phyloP scores from a whole-genome alignment of 2,888 invertebrate species.

The Thalpophila matura region DNA sequence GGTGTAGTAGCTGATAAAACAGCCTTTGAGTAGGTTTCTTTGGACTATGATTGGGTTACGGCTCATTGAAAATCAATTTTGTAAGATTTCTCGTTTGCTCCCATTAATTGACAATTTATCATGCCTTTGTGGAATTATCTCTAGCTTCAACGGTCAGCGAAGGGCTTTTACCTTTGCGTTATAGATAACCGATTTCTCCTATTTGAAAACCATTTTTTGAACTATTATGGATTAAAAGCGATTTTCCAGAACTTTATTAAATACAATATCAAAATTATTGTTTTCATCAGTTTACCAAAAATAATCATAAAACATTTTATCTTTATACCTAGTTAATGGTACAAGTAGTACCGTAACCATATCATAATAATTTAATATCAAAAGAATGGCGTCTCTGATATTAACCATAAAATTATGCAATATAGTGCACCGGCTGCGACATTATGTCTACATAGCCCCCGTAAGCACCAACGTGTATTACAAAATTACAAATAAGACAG shows the following conservation, averaged over 20 bases:
- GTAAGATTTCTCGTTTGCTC: constrained; percentile 33
- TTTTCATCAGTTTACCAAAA: neutral
- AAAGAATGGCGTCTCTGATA: neutral
- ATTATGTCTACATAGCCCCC: constrained; percentile 2
- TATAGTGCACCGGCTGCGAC: constrained; percentile 17
- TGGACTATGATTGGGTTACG: constrained; percentile 18
- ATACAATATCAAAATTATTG: no score
- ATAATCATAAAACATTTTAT: neutral
- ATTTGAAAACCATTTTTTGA: neutral
- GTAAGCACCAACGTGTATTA: neutral
- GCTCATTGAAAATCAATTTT: constrained; percentile 46
- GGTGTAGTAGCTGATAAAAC: constrained; percentile 14
- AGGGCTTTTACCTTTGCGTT: constrained; percentile 33
- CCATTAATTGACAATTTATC: constrained; percentile 44
- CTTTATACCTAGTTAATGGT: neutral
- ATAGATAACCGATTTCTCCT: constrained; percentile 4
- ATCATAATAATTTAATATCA: neutral
- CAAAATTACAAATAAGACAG: constrained; percentile 15
- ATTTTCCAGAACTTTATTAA: neutral
- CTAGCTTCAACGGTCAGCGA: neutral
- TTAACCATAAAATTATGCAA: constrained; percentile 6
- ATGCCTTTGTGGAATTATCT: constrained; percentile 24
- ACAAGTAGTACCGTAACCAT: neutral
- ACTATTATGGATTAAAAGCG: neutral
- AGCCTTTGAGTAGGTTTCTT: constrained; percentile 26